Percentiles rank a stretch among this genome's conserved stretches.
These are phyloP conservation scores for Abscondita cerata DNA, from an alignment of 2,888 invertebrate species.

Conservation along the genomic window DNA sequence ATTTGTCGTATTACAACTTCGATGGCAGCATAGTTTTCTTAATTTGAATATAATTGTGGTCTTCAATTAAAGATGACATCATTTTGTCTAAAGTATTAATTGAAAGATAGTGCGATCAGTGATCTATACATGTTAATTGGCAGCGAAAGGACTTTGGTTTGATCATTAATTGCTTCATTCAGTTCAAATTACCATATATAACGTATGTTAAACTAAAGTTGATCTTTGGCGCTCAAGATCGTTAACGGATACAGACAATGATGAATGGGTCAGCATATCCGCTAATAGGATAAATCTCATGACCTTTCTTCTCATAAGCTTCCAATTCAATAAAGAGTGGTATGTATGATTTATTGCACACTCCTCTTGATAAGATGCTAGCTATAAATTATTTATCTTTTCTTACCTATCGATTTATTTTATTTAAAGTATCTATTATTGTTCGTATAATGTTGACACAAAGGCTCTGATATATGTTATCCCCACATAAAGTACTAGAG, in stretches of 20 bases:
- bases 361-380: too few species aligned
- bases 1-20: not conserved
- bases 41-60: not conserved
- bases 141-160: constrained; percentile 15
- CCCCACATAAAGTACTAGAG: too few species aligned
- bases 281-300: constrained; percentile 24
- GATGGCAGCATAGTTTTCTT: not conserved
- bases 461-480: too few species aligned
- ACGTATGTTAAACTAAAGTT: constrained; percentile 29
- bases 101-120: constrained; percentile 16
- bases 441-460: too few species aligned
- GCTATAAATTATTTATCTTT: too few species aligned
- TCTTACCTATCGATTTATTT: too few species aligned
- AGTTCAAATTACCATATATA: constrained; percentile 22
- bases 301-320: constrained; percentile 18
- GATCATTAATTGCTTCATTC: constrained; percentile 28
- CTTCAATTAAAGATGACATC: constrained; percentile 8
- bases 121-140: constrained; percentile 21
- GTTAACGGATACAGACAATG: constrained; percentile 27
- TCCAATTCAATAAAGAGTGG: not conserved
- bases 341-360: too few species aligned
- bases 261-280: constrained; percentile 28
- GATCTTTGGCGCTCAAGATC: constrained; percentile 32
- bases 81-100: constrained; percentile 5
- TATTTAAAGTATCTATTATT: too few species aligned